Base-by-base conservation (phyloP, 2,888 invertebrate species). In the Drosophila macrothrix region DNA sequence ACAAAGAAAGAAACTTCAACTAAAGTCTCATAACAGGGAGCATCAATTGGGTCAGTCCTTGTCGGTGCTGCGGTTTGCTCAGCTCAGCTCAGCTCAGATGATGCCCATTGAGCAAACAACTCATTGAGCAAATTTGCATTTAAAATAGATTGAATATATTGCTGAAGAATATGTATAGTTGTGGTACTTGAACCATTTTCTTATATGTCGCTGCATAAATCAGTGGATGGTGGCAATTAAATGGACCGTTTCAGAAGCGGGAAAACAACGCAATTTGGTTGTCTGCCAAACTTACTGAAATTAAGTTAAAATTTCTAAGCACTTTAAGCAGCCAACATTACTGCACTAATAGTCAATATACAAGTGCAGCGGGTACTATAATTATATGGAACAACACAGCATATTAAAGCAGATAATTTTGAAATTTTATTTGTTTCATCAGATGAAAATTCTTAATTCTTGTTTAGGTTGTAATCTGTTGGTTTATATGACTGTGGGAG, bases 221-320 rank as follows among this genome's bases (percentile, higher is more conserved):
- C 78, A 63, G 64, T 31, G 4, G 63, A 43, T 56, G 61, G 19
- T 49, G 78, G 72, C 82, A 81, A 78, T 78, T 78, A 78, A 68
- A 68, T 63, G 33, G 62, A 50, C 65, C 39, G 50, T 56, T 69
- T 50, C 63, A 37, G 37, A 28, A 59, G 49, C 65, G 56, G 53
- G 41, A 75, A 85, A 84, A 87, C 84, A 84, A 73, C 71, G 75
- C 73, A 61, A 84, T 89, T 84, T 84, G 84, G 90, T 59, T 65
- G 43, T n/a, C 33, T 63, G 84, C 84, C 84, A 84, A 46, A 86
- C 73, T 71, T 59, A 37, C 67, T 65, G 67, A 76, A 83, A 85
- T 88, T 83, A 88, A 69, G 80, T 35, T 56, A 52, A 70, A 64
- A 39, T 76, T 69, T 31, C 16, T 53, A 37, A 69, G 37, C 19